These are phyloP conservation scores for Limnephilus rhombicus DNA, from an alignment of 2,888 invertebrate species.

Conservation along the genomic window DNA sequence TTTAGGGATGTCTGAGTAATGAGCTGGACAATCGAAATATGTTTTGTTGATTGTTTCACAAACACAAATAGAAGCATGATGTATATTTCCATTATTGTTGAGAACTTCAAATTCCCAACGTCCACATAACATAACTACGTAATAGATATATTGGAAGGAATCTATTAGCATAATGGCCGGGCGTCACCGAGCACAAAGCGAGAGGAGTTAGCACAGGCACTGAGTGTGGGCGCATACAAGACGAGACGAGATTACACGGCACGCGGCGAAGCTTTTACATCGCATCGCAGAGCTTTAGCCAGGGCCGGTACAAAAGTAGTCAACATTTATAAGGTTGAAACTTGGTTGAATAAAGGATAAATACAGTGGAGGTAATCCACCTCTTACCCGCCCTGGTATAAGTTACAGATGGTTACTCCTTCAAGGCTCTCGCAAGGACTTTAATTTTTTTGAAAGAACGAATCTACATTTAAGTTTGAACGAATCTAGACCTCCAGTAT, in stretches of 20 bases:
- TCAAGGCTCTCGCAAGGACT: no score
- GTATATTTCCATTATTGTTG: not conserved
- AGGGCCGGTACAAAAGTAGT: not conserved
- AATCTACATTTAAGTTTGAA: no score
- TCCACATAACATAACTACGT: not conserved
- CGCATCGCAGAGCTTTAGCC: not conserved
- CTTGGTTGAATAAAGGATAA: not conserved
- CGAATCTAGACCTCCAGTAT: no score
- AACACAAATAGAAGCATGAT: no score
- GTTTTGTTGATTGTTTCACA: no score
- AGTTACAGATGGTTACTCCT: no score
- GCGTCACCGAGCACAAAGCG: not conserved
- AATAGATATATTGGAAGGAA: not conserved
- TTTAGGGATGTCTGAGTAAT: no score
- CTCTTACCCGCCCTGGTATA: no score
- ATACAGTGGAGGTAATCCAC: no score
- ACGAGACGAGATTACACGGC: not conserved
- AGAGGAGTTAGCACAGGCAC: not conserved
- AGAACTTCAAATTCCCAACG: not conserved
- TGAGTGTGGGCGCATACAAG: not conserved
- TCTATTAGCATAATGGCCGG: not conserved
- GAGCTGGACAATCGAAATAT: no score
- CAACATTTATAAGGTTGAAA: not conserved
- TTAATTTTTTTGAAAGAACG: no score
- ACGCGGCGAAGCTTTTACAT: not conserved